Evolutionary conservation across 2,888 invertebrate species (phyloP), one percentile per base, ranked within the genome.

Genomic region (Perizoma affinitatum): DNA sequence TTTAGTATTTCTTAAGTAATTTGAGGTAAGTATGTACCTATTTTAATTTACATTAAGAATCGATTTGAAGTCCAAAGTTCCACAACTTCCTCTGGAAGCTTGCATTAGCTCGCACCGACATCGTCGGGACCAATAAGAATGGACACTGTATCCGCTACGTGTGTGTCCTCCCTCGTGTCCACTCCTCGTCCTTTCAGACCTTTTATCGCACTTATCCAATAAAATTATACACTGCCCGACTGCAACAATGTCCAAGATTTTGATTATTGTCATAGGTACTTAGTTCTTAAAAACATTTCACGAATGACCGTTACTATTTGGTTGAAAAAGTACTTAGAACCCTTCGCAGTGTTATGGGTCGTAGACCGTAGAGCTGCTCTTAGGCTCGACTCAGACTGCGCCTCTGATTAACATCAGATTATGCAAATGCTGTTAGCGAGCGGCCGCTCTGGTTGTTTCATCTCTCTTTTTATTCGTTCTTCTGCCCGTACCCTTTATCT

Each of bases 351-450:
- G n/a, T n/a, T n/a, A n/a, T 22, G 22, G 22, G 38, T 59, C 50
- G 61, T 59, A 64, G 58, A 58, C 40, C 63, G 22, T 38, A 47
- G 60, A 58, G 55, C 54, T 61, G 11, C 51, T 57, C 62, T 63
- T 54, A 69, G 68, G 61, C 67, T 56, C 49, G 58, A 43, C 55
- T 48, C 56, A 79, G 82, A 44, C 57, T 76, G 82, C 78, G 80
- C 83, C 84, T 89, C 88, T 90, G 92, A 91, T 90, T 91, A 90
- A 85, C 89, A 92, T 92, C 92, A 88, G 91, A 90, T 90, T 92
- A 92, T 92, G 90, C 90, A 90, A 92, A 92, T 91, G 84, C 84
- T 78, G 75, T 87, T 85, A 85, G 80, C 82, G 84, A 87, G 88
- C 89, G 87, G 86, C 84, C 87, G 89, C 88, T 87, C 88, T 88